A percentile compares a stretch with the other conserved stretches of the same genome.
Evolutionary conservation across 2,797 vertebrate species (phyloP).

Genomic region (Pogoniulus pusillus): DNA sequence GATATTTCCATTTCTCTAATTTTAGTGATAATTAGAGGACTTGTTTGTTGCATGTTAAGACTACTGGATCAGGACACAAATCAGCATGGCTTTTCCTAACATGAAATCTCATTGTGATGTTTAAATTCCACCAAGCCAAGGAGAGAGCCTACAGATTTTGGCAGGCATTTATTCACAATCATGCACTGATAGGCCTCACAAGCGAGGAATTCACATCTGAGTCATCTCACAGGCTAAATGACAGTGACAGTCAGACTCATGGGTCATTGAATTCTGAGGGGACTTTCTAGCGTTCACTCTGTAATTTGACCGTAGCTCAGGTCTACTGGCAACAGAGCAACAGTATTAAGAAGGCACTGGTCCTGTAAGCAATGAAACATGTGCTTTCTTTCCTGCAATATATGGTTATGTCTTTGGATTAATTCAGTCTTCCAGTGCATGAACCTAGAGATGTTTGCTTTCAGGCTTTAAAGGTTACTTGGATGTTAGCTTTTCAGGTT

Average conservation of each 20-base stretch:
- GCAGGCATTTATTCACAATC: background rate
- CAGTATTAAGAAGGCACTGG: background rate
- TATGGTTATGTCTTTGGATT: background rate
- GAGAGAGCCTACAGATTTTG: background rate
- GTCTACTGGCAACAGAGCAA: background rate
- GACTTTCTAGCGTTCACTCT: background rate
- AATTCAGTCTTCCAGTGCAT: background rate
- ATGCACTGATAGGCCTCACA: too few species aligned
- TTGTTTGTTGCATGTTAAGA: background rate
- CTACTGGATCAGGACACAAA: background rate
- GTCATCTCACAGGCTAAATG: background rate
- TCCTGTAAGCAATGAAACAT: background rate
- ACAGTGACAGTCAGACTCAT: background rate
- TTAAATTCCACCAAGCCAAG: background rate
- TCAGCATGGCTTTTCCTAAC: background rate
- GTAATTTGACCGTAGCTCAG: background rate
- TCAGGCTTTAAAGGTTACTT: background rate
- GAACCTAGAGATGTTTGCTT: background rate
- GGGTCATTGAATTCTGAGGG: background rate
- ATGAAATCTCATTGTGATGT: background rate
- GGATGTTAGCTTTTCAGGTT: background rate
- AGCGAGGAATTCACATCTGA: background rate
- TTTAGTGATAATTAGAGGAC: background rate
- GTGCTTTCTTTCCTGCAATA: background rate
- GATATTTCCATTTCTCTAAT: background rate